These are phyloP conservation scores for Eueremaeus valkanovi DNA, from an alignment of 2,888 invertebrate genomes.

Conservation along the genomic window DNA sequence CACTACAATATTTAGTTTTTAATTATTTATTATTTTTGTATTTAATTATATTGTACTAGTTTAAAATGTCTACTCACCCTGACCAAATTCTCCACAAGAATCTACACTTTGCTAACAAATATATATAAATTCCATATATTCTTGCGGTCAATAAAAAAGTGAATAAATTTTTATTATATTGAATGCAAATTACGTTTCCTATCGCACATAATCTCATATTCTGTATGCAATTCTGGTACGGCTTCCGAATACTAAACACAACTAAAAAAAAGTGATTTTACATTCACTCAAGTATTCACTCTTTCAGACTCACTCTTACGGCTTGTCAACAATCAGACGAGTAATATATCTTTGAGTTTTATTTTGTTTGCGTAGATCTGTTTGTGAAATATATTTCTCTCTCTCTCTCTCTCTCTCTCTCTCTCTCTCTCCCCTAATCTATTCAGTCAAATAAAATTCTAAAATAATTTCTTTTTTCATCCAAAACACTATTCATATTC, in stretches of 20 bases:
- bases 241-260: constrained; percentile 6
- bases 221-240: neutral
- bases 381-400: neutral
- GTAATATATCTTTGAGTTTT: neutral
- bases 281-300: constrained; percentile 15
- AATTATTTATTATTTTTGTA: too few relatives aligned
- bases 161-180: neutral
- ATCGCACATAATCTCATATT: neutral
- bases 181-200: neutral
- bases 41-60: too few relatives aligned
- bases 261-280: neutral
- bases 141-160: neutral
- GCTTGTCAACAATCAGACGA: neutral
- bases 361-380: neutral
- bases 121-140: neutral
- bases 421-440: neutral
- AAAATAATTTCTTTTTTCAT: too few relatives aligned
- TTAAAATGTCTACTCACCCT: too few relatives aligned
- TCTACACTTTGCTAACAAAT: too few relatives aligned
- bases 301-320: neutral
- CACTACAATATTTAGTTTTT: too few relatives aligned
- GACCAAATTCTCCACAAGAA: too few relatives aligned
- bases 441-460: neutral
- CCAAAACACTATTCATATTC: too few relatives aligned
- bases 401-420: too few relatives aligned